Base-by-base conservation (phyloP, 2,797 vertebrate genomes). In the Limosa lapponica region DNA sequence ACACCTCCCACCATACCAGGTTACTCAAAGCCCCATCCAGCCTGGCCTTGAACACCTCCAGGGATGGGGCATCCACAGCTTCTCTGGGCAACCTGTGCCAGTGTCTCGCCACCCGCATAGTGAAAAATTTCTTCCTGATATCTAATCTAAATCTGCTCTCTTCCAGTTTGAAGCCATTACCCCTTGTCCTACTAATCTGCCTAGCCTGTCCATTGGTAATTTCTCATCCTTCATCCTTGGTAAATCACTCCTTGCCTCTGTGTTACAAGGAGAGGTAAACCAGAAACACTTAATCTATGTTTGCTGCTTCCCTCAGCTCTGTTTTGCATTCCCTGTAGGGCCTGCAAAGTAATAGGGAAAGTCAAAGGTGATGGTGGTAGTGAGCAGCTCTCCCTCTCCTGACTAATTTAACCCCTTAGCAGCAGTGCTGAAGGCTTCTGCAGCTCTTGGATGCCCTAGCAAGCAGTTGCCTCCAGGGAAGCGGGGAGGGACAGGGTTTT, bases 381-480 rank as follows among this genome's bases (percentile, higher is more conserved):
- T 32, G 41, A 77, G 57, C 14, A 83, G 67, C 23, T 71, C 24
- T 61, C 14, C 22, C 13, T 9, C 2, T 46, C 2, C 0, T 28
- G 28, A 69, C n/a, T 18, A 17, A 52, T 70, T 57, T 25, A 57
- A 44, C 25, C 41, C 39, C 32, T 34, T 30, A 67, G 39, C 49
- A 25, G 66, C 59, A 62, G 48, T 16, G 54, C 30, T 52, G 54
- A 46, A 57, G 20, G 37, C 43, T 66, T 2, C 41, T 16, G 43
- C 2, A 1, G 7, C 36, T 59, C 18, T 41, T 19, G 0, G 6
- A 43, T 73, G 55, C 46, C 25, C 78, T 22, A 54, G 41, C 36
- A 90, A 90, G 51, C 77, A 59, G 36, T 57, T 67, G n/a, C 75
- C 95, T 94, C 64, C 48, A 92, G 64, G 57, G 87, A 95, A 95